A percentile compares a stretch with the other conserved stretches of the same genome.
These are phyloP conservation scores for Eurystomus gularis DNA, from an alignment of 2,113 vertebrate genomes.

Conservation along the genomic window DNA sequence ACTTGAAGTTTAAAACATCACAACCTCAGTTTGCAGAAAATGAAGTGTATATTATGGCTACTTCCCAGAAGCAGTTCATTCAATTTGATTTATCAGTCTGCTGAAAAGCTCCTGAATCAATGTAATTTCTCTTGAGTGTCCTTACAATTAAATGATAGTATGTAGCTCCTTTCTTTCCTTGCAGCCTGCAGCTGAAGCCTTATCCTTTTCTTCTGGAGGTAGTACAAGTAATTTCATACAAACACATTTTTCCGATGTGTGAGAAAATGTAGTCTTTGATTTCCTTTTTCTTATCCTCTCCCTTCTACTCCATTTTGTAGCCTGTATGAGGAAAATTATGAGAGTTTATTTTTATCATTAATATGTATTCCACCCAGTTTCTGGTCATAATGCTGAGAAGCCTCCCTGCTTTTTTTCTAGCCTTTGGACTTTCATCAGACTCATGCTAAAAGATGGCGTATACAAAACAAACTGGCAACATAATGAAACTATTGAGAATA, in stretches of 20 bases:
- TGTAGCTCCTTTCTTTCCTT: background rate
- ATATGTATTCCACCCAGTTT: background rate
- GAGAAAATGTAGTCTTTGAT: background rate
- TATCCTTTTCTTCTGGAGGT: background rate
- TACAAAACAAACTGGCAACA: background rate
- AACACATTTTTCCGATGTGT: background rate
- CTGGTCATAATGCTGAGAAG: background rate
- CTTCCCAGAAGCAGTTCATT: background rate
- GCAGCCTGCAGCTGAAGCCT: background rate
- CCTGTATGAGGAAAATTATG: background rate
- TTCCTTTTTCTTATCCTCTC: background rate
- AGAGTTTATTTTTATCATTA: background rate
- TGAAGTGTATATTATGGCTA: background rate
- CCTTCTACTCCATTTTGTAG: fast-evolving
- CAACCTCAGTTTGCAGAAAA: background rate
- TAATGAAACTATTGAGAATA: background rate
- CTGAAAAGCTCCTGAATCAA: background rate
- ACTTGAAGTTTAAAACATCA: background rate
- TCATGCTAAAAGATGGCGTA: background rate
- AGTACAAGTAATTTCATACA: background rate
- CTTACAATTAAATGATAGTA: background rate
- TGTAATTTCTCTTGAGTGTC: background rate
- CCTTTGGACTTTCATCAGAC: background rate
- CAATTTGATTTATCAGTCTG: background rate
- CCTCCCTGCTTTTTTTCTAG: background rate